Base-by-base conservation (phyloP, 2,888 invertebrate species). In the Apodemia zela region DNA sequence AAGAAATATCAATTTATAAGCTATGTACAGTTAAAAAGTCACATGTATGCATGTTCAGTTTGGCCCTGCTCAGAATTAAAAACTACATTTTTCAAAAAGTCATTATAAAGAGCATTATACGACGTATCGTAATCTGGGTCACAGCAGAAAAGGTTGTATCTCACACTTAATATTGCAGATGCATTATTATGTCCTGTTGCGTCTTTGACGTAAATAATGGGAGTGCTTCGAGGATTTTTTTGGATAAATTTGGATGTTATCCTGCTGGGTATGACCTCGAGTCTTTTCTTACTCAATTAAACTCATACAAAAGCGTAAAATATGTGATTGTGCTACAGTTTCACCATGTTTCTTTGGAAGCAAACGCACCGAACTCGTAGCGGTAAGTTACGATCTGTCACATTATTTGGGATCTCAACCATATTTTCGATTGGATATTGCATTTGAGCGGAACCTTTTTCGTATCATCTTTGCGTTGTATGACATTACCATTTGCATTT, bases 11-110 rank as follows among this genome's bases (percentile, higher is more conserved):
- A 85, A 82, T 90, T 89, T 90, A 90, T 87, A 84, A 75, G 76
- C 84, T 82, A 82, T 38, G 15, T 89, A 89, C 90, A 86, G 88
- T 89, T 88, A 87, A 82, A 38, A 38, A 81, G 81, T 82, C 83
- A 80, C 83, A 81, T 77, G 82, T 76, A 76, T 77, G 83, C 84
- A 82, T 76, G 77, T 71, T 38, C 73, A 38, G 38, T 38, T 70
- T 77, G 80, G 77, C 76, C 78, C 78, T 78, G 81, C 72, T 73
- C 77, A 77, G 80, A 87, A 89, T 90, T 89, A 89, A 90, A 89
- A 88, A 84, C 80, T 84, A 82, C 87, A 89, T 89, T 88, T 90
- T 87, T 91, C 91, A 89, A 87, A 89, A 90, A 88, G 89, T 89
- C 89, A 85, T 90, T 89, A 87, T 89, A 90, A 90, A 90, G 82